A percentile compares a stretch with the other conserved stretches of the same genome.
These are phyloP conservation scores for Monopis laevigella DNA, from an alignment of 2,888 invertebrate species.

Conservation along the genomic window DNA sequence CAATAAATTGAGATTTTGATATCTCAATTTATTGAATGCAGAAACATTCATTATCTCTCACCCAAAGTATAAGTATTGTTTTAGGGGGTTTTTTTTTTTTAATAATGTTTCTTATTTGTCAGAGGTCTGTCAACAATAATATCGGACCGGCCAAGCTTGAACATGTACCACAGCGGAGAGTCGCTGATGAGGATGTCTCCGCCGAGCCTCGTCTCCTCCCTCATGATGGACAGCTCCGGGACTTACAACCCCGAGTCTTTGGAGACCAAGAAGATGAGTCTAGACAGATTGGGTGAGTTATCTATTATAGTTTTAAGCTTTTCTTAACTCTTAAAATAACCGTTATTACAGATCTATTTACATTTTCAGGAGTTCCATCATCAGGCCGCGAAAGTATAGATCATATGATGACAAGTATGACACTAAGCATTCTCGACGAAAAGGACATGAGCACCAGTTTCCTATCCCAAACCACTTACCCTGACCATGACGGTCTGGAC, in stretches of 20 bases:
- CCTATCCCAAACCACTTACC: conserved; percentile 57
- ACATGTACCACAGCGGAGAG: conserved; percentile 59
- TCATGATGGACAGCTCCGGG: conserved; percentile 57
- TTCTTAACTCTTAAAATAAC: no score
- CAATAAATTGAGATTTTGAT: no score
- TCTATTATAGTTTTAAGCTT: not conserved
- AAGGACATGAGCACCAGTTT: conserved; percentile 64
- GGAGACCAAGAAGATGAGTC: conserved; percentile 32
- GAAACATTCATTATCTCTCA: no score
- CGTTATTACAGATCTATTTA: no score
- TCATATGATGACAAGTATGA: conserved; percentile 61
- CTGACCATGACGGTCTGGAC: conserved; percentile 56
- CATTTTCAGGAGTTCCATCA: conserved; percentile 34
- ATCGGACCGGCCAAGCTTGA: conserved; percentile 45
- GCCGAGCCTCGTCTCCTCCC: conserved; percentile 69
- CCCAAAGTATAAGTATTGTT: no score
- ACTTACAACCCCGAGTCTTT: conserved; percentile 49
- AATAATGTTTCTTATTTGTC: not conserved
- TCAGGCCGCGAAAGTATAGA: conserved; percentile 51
- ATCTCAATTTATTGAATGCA: no score
- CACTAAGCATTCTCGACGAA: conserved; percentile 57
- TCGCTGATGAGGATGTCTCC: conserved; percentile 63
- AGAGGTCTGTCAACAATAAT: conserved; percentile 5
- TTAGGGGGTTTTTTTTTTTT: no score
- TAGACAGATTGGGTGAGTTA: not conserved